A percentile compares a stretch with the other conserved stretches of the same genome.
phyloP scores from a whole-genome alignment of 2,888 invertebrate genomes.

The Lepidocyrtinus sp. region DNA sequence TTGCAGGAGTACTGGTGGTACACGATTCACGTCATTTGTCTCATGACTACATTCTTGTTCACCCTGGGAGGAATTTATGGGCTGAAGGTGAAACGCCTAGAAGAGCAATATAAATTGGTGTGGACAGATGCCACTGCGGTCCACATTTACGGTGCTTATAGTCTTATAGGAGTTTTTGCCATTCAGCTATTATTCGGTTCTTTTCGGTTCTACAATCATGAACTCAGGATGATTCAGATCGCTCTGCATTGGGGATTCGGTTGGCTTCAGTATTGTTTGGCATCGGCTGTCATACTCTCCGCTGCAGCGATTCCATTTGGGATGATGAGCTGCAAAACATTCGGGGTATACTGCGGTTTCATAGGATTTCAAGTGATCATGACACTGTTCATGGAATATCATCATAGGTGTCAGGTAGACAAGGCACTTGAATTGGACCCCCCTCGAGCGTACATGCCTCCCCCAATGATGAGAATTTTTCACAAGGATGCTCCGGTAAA shows the following conservation, averaged over 20 bases:
- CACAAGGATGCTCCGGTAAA: conserved; percentile 59
- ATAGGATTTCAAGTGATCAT: conserved; percentile 20
- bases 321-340: conserved; percentile 26
- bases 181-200: conserved; percentile 38
- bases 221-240: conserved; percentile 35
- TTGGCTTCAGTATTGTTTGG: conserved; percentile 41
- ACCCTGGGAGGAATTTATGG: conserved; percentile 46
- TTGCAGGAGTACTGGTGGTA: conserved; percentile 60
- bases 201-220: conserved; percentile 15
- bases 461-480: conserved; percentile 51
- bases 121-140: conserved; percentile 7
- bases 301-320: conserved; percentile 6
- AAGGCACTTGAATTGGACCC: conserved; percentile 31
- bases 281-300: not conserved
- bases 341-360: conserved; percentile 27
- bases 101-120: too few species aligned
- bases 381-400: conserved; percentile 37
- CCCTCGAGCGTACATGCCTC: conserved; percentile 36
- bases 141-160: conserved; percentile 38
- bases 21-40: conserved; percentile 39
- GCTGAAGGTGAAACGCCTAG: conserved; percentile 6
- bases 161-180: conserved; percentile 8
- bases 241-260: conserved; percentile 46
- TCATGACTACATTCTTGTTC: conserved; percentile 36
- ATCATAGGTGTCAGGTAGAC: conserved; percentile 17